These are phyloP conservation scores for Unio delphinus DNA, from an alignment of 2,888 invertebrate genomes.

Conservation along the genomic window DNA sequence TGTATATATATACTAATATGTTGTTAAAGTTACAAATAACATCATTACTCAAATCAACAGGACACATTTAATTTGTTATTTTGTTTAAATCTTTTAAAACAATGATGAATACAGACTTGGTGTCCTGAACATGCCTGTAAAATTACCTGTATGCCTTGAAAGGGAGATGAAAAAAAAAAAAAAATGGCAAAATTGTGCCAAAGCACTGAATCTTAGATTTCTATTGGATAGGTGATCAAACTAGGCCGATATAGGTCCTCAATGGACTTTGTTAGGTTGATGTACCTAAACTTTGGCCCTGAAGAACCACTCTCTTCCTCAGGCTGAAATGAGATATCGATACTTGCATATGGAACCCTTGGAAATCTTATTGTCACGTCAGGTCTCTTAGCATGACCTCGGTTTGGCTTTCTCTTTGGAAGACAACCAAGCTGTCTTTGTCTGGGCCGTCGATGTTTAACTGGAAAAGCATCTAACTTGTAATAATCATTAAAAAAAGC, in stretches of 20 bases:
- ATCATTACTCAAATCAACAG: too few species aligned
- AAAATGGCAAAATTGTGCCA: too few species aligned
- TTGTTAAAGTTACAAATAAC: too few species aligned
- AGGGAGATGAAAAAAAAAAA: too few species aligned
- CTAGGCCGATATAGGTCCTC: conserved; percentile 44
- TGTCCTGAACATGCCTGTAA: too few species aligned
- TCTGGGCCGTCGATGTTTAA: conserved; percentile 24
- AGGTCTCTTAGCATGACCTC: conserved; percentile 32
- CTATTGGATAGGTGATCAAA: conserved; percentile 25
- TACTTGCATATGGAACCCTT: conserved; percentile 52
- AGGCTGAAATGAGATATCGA: conserved; percentile 45
- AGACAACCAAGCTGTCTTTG: conserved; percentile 16
- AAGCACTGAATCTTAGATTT: conserved; percentile 11
- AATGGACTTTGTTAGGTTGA: conserved; percentile 45
- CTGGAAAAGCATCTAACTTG: conserved; percentile 37
- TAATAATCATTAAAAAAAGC: conserved; percentile 36
- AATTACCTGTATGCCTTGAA: too few species aligned
- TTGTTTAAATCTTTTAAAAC: too few species aligned
- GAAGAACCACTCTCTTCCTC: conserved; percentile 19
- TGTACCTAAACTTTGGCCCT: conserved; percentile 51
- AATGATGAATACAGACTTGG: too few species aligned
- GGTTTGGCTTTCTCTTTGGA: conserved; percentile 9
- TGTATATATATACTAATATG: too few species aligned
- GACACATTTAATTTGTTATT: too few species aligned
- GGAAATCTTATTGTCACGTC: conserved; percentile 54